Evolutionary conservation across 1,140 invertebrate genomes (phyloP).

Genomic region (Battus philenor): DNA sequence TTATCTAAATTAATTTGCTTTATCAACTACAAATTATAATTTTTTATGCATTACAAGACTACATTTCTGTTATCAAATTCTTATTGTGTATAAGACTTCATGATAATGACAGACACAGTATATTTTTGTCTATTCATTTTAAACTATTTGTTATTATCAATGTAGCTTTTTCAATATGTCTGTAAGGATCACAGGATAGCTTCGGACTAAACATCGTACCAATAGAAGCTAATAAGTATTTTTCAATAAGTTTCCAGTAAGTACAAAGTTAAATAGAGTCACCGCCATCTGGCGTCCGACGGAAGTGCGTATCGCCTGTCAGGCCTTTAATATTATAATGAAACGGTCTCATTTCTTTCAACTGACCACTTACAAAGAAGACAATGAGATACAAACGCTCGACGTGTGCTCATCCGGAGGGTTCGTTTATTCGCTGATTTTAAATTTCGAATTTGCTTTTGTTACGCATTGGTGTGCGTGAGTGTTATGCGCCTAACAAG

Average conservation of each 20-base stretch:
- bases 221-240: slow-evolving; percentile 10
- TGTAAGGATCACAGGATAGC: too few species aligned
- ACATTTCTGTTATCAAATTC: too few species aligned
- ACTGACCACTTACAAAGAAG: slow-evolving; percentile 66
- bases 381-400: slow-evolving; percentile 48
- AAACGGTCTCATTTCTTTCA: slow-evolving; percentile 56
- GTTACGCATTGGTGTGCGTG: neutral
- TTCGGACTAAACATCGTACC: too few species aligned
- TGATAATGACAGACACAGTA: too few species aligned
- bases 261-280: slow-evolving; percentile 53
- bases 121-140: too few species aligned
- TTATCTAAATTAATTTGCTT: too few species aligned
- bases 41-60: too few species aligned
- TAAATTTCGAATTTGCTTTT: slow-evolving; percentile 24
- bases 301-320: slow-evolving; percentile 70
- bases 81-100: too few species aligned
- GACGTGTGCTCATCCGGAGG: slow-evolving; percentile 53
- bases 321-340: slow-evolving; percentile 69
- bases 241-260: slow-evolving; percentile 17
- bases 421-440: slow-evolving; percentile 24
- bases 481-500: too few species aligned
- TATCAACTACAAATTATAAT: too few species aligned
- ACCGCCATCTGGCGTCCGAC: slow-evolving; percentile 57
- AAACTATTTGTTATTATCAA: too few species aligned
- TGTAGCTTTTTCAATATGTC: too few species aligned